Conservation (phyloP, 2,888 invertebrate genomes). For the Aspidiotus rigidus region DNA sequence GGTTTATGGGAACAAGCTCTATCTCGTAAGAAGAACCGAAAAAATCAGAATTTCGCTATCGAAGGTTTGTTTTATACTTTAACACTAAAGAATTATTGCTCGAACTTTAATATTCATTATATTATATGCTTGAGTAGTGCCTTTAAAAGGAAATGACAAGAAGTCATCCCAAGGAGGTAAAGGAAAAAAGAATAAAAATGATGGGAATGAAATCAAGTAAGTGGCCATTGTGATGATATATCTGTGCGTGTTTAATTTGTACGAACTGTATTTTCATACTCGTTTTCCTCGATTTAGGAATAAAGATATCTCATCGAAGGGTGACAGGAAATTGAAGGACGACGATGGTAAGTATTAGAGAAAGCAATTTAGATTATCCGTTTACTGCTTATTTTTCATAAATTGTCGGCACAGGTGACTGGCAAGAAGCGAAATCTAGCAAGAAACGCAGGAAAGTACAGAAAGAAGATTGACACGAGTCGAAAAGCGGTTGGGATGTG, state of each 20-base stretch:
- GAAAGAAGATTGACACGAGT: slow-evolving; percentile 25
- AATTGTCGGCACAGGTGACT: slow-evolving; percentile 2
- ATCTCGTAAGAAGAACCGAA: slow-evolving; percentile 25
- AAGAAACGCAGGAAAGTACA: slow-evolving; percentile 26
- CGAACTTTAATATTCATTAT: neutral
- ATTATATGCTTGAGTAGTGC: neutral
- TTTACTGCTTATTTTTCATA: no score
- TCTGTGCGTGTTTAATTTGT: no score
- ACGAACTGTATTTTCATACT: neutral
- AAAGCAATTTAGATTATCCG: no score
- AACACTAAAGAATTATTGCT: neutral
- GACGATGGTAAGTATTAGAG: neutral
- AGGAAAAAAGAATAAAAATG: neutral
- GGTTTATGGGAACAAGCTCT: slow-evolving; percentile 27
- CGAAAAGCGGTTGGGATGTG: neutral
- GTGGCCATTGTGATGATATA: neutral
- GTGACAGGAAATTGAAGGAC: neutral
- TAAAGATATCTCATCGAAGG: neutral
- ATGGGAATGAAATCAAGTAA: neutral
- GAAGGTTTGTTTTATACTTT: neutral
- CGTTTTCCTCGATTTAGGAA: neutral
- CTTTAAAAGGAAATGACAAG: neutral
- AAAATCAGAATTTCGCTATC: neutral
- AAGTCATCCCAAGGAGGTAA: slow-evolving; percentile 14
- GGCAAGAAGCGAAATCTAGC: slow-evolving; percentile 29